phyloP scores from a whole-genome alignment of 2,113 vertebrate genomes.

The Rhinogobius similis region DNA sequence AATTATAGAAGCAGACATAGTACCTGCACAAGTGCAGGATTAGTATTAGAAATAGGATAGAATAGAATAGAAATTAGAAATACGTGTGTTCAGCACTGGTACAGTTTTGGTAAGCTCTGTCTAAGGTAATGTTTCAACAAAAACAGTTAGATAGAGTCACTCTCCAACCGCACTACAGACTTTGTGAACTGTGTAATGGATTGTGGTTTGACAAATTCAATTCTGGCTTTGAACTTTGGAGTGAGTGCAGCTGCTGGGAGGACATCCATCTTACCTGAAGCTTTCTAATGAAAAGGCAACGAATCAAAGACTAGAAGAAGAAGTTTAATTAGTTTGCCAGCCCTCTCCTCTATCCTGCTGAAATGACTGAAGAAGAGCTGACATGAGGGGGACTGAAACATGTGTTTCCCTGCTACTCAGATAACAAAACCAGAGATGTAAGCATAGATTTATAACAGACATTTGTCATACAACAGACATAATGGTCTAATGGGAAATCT shows the following conservation, averaged over 20 bases:
- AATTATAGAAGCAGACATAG: not conserved
- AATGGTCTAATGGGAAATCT: too few species aligned
- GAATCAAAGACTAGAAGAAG: constrained; percentile 15
- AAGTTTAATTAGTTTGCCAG: constrained; percentile 30
- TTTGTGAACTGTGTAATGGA: not conserved
- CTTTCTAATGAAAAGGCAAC: constrained; percentile 15
- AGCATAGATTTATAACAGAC: not conserved
- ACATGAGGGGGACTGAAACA: not conserved
- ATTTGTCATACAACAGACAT: not conserved
- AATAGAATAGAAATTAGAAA: too few species aligned
- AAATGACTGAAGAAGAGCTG: constrained; percentile 9
- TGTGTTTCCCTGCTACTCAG: not conserved
- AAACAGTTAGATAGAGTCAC: not conserved
- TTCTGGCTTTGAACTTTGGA: constrained; percentile 14
- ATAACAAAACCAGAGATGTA: not conserved
- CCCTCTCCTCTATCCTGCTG: constrained; percentile 16
- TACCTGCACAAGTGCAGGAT: too few species aligned
- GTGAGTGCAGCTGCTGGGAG: constrained; percentile 8
- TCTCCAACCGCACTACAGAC: not conserved
- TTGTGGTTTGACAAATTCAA: not conserved
- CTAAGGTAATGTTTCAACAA: not conserved
- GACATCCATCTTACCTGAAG: constrained; percentile 12
- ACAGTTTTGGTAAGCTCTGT: not conserved
- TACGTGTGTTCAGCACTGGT: too few species aligned
- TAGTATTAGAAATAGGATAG: too few species aligned